These are phyloP conservation scores for Gonioctena quinquepunctata DNA, from an alignment of 1,140 invertebrate genomes.

Conservation along the genomic window DNA sequence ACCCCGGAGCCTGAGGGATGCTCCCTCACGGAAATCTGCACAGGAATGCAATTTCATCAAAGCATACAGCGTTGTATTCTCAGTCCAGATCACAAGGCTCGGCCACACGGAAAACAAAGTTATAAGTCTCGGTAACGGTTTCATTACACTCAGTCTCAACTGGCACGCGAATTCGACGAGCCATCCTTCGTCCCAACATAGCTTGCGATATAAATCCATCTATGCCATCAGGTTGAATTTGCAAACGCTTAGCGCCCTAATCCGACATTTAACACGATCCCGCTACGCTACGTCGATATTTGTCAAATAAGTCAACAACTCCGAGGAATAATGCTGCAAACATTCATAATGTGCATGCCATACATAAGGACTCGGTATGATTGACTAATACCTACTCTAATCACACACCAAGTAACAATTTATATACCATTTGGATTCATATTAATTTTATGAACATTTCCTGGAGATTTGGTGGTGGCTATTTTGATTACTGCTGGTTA, in stretches of 20 bases:
- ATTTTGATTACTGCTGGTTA: no score
- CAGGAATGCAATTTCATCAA: constrained; percentile 56
- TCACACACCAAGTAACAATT: no score
- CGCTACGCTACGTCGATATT: constrained; percentile 2
- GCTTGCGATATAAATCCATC: constrained; percentile 14
- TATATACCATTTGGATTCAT: no score
- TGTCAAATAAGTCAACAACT: constrained; percentile 10
- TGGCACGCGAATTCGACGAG: constrained; percentile 26
- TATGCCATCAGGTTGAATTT: constrained; percentile 9
- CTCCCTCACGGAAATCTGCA: constrained; percentile 55
- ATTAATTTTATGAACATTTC: no score
- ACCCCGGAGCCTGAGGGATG: constrained; percentile 28
- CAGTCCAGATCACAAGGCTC: constrained; percentile 53
- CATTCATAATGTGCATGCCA: neutral
- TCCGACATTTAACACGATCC: constrained; percentile 14
- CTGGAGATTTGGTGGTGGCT: no score
- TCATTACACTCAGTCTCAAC: constrained; percentile 44
- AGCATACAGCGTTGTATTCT: constrained; percentile 50
- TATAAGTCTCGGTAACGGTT: constrained; percentile 56
- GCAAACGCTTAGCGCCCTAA: constrained; percentile 2
- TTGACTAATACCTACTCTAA: neutral
- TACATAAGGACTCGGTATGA: neutral
- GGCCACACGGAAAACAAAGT: constrained; percentile 56
- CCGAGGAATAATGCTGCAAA: neutral
- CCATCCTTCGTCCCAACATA: constrained; percentile 1